These are phyloP conservation scores for Temnothorax rugatulus DNA, from an alignment of 2,888 invertebrate genomes.

Conservation along the genomic window DNA sequence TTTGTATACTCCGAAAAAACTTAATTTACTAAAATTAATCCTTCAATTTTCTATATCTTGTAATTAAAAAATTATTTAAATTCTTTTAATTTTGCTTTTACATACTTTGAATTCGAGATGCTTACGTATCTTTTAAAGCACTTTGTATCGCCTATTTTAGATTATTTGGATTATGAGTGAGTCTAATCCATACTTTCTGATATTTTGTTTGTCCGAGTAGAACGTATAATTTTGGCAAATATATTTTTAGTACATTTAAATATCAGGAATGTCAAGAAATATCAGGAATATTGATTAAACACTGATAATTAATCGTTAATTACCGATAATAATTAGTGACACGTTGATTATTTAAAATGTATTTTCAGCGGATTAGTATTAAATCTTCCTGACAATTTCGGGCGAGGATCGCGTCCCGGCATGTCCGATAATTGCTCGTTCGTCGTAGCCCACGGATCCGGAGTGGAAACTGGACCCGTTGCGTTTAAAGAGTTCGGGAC, in stretches of 20 bases:
- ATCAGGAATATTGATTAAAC: background rate
- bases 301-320: background rate
- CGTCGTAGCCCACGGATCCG: slow-evolving; percentile 30
- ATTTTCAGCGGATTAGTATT: background rate
- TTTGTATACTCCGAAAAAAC: background rate
- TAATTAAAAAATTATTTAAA: slow-evolving; percentile 13
- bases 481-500: slow-evolving; percentile 57
- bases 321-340: background rate
- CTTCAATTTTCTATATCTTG: background rate
- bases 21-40: background rate
- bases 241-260: background rate
- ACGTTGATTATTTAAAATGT: background rate
- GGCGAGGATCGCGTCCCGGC: background rate
- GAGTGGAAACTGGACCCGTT: slow-evolving; percentile 64
- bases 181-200: background rate
- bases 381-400: background rate
- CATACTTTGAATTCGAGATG: background rate
- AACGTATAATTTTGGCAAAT: background rate
- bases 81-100: background rate
- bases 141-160: background rate
- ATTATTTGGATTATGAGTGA: background rate
- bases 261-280: background rate
- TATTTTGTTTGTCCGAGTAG: background rate
- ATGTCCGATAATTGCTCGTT: slow-evolving; percentile 40
- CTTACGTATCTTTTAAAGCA: background rate